Conservation (phyloP, 2,113 vertebrate species). For the Anhinga anhinga region DNA sequence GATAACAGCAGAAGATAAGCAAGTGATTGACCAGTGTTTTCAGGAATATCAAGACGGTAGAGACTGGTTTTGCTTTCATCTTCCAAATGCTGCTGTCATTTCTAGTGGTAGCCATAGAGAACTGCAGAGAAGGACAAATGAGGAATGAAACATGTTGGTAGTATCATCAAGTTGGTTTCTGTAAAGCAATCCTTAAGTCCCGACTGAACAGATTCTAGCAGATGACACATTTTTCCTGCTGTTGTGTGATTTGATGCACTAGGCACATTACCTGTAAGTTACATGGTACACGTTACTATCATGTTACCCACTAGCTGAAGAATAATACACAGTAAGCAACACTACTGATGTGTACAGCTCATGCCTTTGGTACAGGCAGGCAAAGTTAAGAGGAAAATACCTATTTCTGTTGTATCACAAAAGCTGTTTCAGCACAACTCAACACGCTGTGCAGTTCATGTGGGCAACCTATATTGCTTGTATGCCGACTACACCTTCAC, state of each 20-base stretch:
- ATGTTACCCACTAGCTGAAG: not conserved
- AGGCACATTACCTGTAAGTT: not conserved
- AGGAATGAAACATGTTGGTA: not conserved
- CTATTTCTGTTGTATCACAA: not conserved
- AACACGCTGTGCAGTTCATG: not conserved
- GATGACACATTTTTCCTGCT: not conserved
- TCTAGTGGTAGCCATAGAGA: not conserved
- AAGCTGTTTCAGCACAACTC: not conserved
- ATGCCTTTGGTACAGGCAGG: not conserved
- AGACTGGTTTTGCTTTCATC: not conserved
- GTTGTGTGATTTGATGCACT: not conserved
- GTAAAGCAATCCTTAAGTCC: not conserved
- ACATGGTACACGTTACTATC: not conserved
- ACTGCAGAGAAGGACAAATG: not conserved
- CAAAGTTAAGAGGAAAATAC: not conserved
- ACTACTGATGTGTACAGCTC: not conserved
- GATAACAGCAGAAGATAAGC: not conserved
- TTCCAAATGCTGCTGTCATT: not conserved
- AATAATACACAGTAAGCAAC: not conserved
- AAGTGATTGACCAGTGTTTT: not conserved
- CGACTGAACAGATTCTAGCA: not conserved
- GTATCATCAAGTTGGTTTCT: not conserved
- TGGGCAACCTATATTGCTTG: not conserved
- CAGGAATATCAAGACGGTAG: not conserved
- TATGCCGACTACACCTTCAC: not conserved